Conservation (phyloP, 2,797 vertebrate species). For the Diglossa cyanea region DNA sequence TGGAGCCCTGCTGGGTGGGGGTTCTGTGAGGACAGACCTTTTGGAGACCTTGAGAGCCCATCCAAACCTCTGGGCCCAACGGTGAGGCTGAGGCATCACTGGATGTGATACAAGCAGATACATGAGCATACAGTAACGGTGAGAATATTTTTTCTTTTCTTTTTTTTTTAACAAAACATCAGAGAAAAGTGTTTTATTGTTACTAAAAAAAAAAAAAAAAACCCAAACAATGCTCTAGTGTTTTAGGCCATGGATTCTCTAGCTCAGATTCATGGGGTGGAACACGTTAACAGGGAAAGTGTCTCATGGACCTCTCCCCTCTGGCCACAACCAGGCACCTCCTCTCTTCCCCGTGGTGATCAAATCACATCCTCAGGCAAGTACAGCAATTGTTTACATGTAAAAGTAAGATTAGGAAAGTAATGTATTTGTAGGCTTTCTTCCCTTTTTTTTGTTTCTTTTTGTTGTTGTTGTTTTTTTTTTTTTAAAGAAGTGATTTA, state of each 20-base stretch:
- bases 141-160: background rate
- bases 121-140: background rate
- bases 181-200: constrained; percentile 63
- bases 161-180: constrained; percentile 42
- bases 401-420: constrained; percentile 29
- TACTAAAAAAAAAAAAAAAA: constrained; percentile 33
- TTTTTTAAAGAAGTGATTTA: background rate
- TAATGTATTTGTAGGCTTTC: constrained; percentile 1
- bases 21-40: fast-evolving
- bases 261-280: background rate
- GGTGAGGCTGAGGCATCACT: fast-evolving
- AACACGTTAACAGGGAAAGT: background rate
- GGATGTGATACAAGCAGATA: background rate
- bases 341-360: background rate
- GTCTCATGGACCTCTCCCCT: background rate
- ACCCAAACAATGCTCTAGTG: constrained; percentile 29
- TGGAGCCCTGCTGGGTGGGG: background rate
- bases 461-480: background rate
- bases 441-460: background rate
- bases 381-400: constrained; percentile 38
- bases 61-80: background rate
- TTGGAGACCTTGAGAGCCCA: background rate
- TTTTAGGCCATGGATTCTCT: constrained; percentile 46
- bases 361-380: constrained; percentile 16
- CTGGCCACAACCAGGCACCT: background rate